phyloP scores from a whole-genome alignment of 2,797 vertebrate genomes.

The Borostomias antarcticus region DNA sequence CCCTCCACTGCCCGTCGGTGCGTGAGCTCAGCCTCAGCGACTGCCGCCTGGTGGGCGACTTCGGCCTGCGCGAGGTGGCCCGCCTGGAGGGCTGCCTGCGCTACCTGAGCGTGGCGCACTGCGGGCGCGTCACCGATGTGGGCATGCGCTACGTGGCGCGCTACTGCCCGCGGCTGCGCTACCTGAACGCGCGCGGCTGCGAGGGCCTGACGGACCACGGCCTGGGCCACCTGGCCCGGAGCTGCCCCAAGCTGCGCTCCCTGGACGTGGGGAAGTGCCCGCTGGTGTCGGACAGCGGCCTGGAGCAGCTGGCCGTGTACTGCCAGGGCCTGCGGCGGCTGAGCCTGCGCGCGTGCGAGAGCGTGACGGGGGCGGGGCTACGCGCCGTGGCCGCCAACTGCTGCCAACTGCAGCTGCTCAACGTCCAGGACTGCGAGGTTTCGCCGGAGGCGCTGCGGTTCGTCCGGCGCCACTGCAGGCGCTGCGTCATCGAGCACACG shows the following conservation, averaged over 20 bases:
- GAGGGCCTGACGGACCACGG: constrained; percentile 98
- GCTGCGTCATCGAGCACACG: constrained; percentile 97
- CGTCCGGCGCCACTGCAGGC: constrained; percentile 92
- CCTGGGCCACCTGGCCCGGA: constrained; percentile 91
- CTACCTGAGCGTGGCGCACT: constrained; percentile 97
- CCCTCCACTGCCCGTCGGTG: constrained; percentile 90
- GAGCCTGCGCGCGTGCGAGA: constrained; percentile 95
- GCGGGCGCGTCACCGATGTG: constrained; percentile 93
- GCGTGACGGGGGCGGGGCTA: constrained; percentile 91
- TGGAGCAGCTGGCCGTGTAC: constrained; percentile 94
- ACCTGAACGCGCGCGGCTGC: constrained; percentile 81
- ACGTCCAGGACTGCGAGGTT: constrained; percentile 97
- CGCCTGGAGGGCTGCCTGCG: constrained; percentile 93
- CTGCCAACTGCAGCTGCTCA: constrained; percentile 96
- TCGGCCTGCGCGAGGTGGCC: constrained; percentile 93
- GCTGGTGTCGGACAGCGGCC: constrained; percentile 91
- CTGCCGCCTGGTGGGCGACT: constrained; percentile 93
- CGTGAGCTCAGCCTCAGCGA: constrained; percentile 95
- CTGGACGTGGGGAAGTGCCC: constrained; percentile 97
- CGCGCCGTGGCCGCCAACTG: constrained; percentile 94
- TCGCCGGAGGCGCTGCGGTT: constrained; percentile 93
- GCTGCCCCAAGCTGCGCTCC: constrained; percentile 94
- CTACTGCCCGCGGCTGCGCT: constrained; percentile 89
- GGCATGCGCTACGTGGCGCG: constrained; percentile 96
- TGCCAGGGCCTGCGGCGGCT: constrained; percentile 94